Evolutionary conservation across 2,888 invertebrate genomes (phyloP), one percentile per base, ranked within the genome.

Genomic region (Pycnomerus fuliginosus): DNA sequence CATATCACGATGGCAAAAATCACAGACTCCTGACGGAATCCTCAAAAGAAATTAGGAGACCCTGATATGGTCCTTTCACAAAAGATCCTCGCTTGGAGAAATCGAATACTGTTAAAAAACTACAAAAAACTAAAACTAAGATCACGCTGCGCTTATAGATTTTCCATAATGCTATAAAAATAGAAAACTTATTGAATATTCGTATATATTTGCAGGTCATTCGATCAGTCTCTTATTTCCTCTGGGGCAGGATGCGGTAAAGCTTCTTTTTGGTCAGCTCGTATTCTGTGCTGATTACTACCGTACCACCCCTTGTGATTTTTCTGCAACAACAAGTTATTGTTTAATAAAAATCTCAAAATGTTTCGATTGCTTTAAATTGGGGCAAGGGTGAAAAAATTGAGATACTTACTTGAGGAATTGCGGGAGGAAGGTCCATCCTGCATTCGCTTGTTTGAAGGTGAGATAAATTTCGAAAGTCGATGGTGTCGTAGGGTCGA

Each of bases 381-480:
- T 22, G 20, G 15, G n/a, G 3, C 25, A 16, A 42, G 10, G 3
- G 8, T 22, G 23, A 16, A 13, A 20, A 28, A 35, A 10, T 11
- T 10, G 11, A 43, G 12, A n/a, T n/a, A 83, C 88, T 87, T 74
- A 90, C 90, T 90, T 90, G 74, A 93, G 79, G 74, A 93, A 88
- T 73, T 91, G 90, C 72, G 90, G 90, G 74, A 93, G 77, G 68
- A 87, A 79, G 61, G 86, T 85, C 93, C 93, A 93, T 67, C 88
- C 85, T 61, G 87, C 84, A 48, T 84, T 82, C 67, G 90, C 89
- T 70, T 91, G 91, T 71, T 88, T 88, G 58, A 94, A 78, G 35
- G 90, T 92, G 55, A 94, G 78, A 74, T 87, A 88, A 61, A 94
- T 79, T 74, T 94, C 93, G 72, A 93, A 94, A 50, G 93, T 94